Evolutionary conservation across 2,113 vertebrate species (phyloP).

Genomic region (Heliornis fulica): DNA sequence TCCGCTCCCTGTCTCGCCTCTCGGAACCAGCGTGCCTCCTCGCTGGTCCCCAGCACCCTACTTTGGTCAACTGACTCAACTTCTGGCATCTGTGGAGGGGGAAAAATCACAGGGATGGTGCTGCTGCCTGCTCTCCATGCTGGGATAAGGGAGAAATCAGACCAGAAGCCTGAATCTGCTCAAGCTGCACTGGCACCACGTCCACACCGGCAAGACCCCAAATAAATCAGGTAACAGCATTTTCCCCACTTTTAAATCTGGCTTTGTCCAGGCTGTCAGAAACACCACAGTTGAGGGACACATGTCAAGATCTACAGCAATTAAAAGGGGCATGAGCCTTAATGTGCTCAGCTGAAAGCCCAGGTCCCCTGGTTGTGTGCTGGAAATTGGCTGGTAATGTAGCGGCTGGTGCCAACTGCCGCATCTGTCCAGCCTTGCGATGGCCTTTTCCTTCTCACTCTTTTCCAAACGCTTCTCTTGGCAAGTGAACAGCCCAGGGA

Average conservation of each 20-base stretch:
- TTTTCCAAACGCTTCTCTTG: not conserved
- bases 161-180: not conserved
- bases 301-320: not conserved
- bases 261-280: not conserved
- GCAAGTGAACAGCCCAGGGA: not conserved
- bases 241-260: accelerated
- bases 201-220: not conserved
- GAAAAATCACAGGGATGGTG: not conserved
- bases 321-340: constrained; percentile 17
- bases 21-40: not conserved
- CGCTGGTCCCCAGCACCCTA: not conserved
- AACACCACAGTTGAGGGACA: not conserved
- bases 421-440: constrained; percentile 24
- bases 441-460: not conserved
- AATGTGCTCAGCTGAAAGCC: constrained; percentile 38
- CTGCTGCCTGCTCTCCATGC: not conserved
- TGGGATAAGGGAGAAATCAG: not conserved
- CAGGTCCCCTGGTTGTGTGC: not conserved
- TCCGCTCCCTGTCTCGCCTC: not conserved
- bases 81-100: accelerated
- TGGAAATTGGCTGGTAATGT: constrained; percentile 41
- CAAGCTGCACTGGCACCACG: accelerated
- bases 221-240: not conserved
- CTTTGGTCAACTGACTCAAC: not conserved
- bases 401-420: constrained; percentile 22